Conservation (phyloP, 2,797 vertebrate genomes). For the Microctenopoma steveboyesi region DNA sequence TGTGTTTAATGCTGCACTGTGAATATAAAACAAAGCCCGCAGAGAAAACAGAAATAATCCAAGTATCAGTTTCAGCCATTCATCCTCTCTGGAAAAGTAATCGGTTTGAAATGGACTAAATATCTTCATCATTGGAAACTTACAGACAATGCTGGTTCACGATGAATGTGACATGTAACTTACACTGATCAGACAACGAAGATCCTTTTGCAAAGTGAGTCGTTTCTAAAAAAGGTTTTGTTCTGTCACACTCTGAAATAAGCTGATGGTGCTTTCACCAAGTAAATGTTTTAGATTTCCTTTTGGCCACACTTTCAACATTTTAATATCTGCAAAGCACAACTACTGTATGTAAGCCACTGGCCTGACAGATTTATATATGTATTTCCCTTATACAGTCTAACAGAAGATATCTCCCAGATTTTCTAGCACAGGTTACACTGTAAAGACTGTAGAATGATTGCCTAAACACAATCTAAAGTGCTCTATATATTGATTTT, state of each 20-base stretch:
- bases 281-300: background rate
- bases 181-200: constrained; percentile 11
- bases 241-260: constrained; percentile 2
- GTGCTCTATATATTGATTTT: constrained; percentile 56
- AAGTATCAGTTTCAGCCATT: background rate
- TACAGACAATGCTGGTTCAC: constrained; percentile 6
- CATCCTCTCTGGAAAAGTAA: constrained; percentile 5
- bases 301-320: constrained; percentile 13
- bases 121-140: constrained; percentile 15
- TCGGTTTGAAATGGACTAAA: constrained; percentile 1
- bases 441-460: constrained; percentile 20
- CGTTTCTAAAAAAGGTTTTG: background rate
- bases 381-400: background rate
- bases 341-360: constrained; percentile 26
- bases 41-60: background rate
- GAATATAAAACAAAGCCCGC: constrained; percentile 17
- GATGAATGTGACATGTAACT: constrained; percentile 17
- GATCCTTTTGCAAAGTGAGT: background rate
- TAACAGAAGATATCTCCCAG: constrained; percentile 4
- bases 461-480: constrained; percentile 53
- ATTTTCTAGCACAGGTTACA: constrained; percentile 33
- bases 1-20: constrained; percentile 20
- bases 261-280: constrained; percentile 6
- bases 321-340: constrained; percentile 53
- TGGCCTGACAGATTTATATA: constrained; percentile 3